These are phyloP conservation scores for Streptopelia turtur DNA, from an alignment of 2,797 vertebrate species.

Conservation along the genomic window DNA sequence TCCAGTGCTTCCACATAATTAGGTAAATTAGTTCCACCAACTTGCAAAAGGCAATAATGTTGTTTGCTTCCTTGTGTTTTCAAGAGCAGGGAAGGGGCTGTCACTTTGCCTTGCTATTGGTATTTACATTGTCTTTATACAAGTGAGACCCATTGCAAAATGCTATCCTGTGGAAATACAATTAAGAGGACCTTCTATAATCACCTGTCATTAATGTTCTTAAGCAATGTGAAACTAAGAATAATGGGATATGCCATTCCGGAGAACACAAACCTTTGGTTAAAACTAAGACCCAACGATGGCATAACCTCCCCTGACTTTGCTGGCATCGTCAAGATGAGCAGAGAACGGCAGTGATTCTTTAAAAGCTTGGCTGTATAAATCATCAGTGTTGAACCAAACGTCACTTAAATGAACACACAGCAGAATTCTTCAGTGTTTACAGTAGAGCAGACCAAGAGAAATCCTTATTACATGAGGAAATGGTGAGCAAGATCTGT, in stretches of 20 bases:
- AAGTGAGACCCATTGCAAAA: not conserved
- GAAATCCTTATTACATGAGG: not conserved
- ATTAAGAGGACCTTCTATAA: not conserved
- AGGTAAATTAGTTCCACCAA: not conserved
- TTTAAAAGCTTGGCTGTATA: not conserved
- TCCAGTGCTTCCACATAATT: not conserved
- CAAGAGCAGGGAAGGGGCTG: not conserved
- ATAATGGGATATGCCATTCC: not conserved
- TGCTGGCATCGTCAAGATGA: not conserved
- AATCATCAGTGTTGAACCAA: not conserved
- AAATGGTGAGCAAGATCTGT: not conserved
- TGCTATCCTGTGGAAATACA: not conserved
- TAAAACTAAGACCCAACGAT: not conserved
- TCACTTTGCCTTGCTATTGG: not conserved
- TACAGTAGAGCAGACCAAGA: not conserved
- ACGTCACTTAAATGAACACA: not conserved
- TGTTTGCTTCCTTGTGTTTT: not conserved
- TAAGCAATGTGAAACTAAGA: not conserved
- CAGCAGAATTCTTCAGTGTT: not conserved
- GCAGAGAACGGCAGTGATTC: not conserved
- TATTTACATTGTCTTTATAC: not conserved
- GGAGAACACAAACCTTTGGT: not conserved
- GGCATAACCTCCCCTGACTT: not conserved
- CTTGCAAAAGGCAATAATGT: not conserved
- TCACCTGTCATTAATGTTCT: not conserved